Base-by-base conservation (phyloP, 2,888 invertebrate species). In the Drosophila subquinaria region DNA sequence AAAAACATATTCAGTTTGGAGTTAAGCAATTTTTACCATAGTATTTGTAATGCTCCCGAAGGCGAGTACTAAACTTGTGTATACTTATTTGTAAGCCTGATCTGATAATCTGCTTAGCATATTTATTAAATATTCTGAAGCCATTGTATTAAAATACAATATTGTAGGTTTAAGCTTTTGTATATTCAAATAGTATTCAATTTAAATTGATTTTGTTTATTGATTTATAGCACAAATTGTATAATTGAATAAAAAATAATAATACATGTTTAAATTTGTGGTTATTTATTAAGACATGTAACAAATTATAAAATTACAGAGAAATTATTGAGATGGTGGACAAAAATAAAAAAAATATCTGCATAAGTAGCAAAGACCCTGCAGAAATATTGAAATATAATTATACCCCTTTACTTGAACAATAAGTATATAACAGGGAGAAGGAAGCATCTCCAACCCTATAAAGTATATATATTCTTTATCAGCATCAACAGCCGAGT, bases 1-100 rank as follows among this genome's bases (percentile, higher is more conserved):
- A 68, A 73, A 75, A 67, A 64, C 50, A 69, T 60, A 53, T 76
- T 65, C 42, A 56, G 8, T 8, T 35, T 20, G 15, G 2, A 27
- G 55, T 40, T 30, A 38, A 43, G 20, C 38, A 42, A 40, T 69
- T 73, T 69, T 73, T 61, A 60, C 42, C 60, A 13, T 27, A 51
- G 9, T 4, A 50, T 23, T 48, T 48, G 47, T 43, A 75, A 68
- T 63, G 36, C 55, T 51, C 36, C 43, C 9, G n/a, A 20, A 3
- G 3, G 3, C 9, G 33, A 15, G 30, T 20, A 20, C 20, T 43
- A 11, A 43, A 20, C 5, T 43, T 20, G 6, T 13, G 20, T 43
- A 2, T 20, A 10, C 13, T 45, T n/a, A n/a, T 45, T 23, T 43
- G 11, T 11, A 30, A 33, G 43, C 9, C 17, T 11, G 8, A n/a